Percentiles rank a stretch among this genome's conserved stretches.
phyloP scores from a whole-genome alignment of 2,888 invertebrate genomes.

The Hypena proboscidalis region DNA sequence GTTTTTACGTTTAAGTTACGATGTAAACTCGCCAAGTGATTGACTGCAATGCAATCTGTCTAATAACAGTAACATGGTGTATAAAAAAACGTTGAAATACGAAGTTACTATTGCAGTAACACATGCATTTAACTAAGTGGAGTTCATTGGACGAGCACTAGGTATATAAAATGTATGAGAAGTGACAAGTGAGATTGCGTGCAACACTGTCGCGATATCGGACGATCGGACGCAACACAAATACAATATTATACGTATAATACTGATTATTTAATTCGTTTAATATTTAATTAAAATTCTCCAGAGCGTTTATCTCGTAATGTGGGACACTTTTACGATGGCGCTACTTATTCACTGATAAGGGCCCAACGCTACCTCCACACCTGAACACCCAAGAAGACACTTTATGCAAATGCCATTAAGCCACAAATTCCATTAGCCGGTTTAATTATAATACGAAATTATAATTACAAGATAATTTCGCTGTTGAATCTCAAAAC shows the following conservation, averaged over 20 bases:
- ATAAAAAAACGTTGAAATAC: conserved; percentile 29
- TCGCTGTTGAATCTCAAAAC: conserved; percentile 76
- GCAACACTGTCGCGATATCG: conserved; percentile 67
- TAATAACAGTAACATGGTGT: conserved; percentile 35
- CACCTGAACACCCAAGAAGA: conserved; percentile 71
- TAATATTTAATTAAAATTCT: conserved; percentile 85
- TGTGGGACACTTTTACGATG: conserved; percentile 85
- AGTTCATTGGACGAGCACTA: conserved; percentile 49
- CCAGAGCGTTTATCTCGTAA: conserved; percentile 83
- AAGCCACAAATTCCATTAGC: conserved; percentile 76
- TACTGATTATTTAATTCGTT: conserved; percentile 85
- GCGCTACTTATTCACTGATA: conserved; percentile 82
- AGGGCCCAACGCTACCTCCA: conserved; percentile 65
- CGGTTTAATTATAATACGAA: conserved; percentile 74
- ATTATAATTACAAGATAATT: conserved; percentile 84
- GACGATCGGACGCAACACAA: conserved; percentile 76
- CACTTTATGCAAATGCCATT: conserved; percentile 73
- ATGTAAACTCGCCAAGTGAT: conserved; percentile 50
- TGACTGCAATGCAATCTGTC: conserved; percentile 57
- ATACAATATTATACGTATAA: conserved; percentile 82
- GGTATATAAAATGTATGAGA: conserved; percentile 56
- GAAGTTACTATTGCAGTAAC: conserved; percentile 44
- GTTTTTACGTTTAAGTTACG: conserved; percentile 4
- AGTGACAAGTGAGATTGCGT: conserved; percentile 64
- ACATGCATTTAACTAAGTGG: conserved; percentile 60